phyloP scores from a whole-genome alignment of 2,113 vertebrate species.

The Phoxinus phoxinus region DNA sequence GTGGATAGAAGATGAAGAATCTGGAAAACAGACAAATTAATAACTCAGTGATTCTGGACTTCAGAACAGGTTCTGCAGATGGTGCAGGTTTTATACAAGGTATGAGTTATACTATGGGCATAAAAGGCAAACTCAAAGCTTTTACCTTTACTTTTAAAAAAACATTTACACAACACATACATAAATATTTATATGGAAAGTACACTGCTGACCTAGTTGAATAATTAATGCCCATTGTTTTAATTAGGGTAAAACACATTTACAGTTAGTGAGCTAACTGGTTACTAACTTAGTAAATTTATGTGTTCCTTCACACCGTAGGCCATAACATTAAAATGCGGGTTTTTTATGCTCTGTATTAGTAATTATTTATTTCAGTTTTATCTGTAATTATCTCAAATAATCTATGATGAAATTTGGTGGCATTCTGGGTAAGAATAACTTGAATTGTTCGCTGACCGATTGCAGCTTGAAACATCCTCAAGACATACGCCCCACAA shows the following conservation, averaged over 20 bases:
- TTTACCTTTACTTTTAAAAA: background rate
- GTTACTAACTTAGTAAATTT: background rate
- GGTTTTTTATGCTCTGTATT: background rate
- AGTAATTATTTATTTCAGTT: background rate
- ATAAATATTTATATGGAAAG: too few relatives aligned
- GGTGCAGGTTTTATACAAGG: background rate
- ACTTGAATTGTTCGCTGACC: background rate
- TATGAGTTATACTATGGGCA: background rate
- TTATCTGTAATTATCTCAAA: background rate
- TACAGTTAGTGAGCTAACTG: background rate
- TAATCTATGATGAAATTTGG: background rate
- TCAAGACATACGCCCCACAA: background rate
- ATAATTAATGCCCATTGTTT: background rate
- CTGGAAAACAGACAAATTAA: background rate
- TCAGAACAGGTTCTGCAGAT: background rate
- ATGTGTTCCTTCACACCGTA: background rate
- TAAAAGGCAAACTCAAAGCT: background rate
- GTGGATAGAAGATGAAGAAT: background rate
- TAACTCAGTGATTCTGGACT: background rate
- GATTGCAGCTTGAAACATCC: conserved; percentile 10
- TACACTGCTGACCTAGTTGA: too few relatives aligned
- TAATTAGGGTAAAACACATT: background rate
- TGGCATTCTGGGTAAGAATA: background rate
- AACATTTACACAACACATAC: background rate
- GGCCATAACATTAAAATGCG: background rate